Base-by-base conservation (phyloP, 2,888 invertebrate genomes). In the Amphipyra berbera region DNA sequence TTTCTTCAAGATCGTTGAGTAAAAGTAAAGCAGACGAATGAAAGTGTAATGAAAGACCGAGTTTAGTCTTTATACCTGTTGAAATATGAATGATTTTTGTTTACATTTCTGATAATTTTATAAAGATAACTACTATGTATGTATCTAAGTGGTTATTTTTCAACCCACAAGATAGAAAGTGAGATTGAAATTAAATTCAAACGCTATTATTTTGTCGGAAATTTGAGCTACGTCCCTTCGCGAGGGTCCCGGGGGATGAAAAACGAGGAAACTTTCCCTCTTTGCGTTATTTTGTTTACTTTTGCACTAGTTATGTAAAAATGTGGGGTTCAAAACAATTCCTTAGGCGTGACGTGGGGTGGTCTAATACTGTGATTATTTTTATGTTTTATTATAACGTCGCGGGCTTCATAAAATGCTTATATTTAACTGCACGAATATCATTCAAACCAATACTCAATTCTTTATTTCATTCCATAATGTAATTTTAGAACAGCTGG, bases 221-320 rank as follows among this genome's bases (percentile, higher is more conserved):
- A 92, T 90, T 92, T 86, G 88, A 90, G 85, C 83, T 78, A 81
- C 83, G 82, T 79, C 88, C 86, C 88, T 82, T 73, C 76, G 74
- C 59, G 81, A 81, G 86, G 87, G 86, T 85, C 87, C 84, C 86
- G 80, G 67, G 84, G 88, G 86, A 88, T 91, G 91, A 91, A 91
- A 92, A 92, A 92, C 90, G 92, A 87, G 89, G 79, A 89, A 93
- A 93, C 85, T 93, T 93, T 92, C 90, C 93, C 92, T 91, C 88
- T 85, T 82, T 47, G 56, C 69, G 73, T 82, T 82, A 85, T 83
- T 85, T 84, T 91, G 91, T 93, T 93, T 93, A 92, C 91, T 90
- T 90, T 90, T 88, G 83, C 89, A 92, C 90, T 93, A 93, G 90
- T 91, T 88, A 90, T 86, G 87, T 86, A 89, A 88, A 90, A 88